These are phyloP conservation scores for Lanius ludovicianus DNA, from an alignment of 2,113 vertebrate species.

Conservation along the genomic window DNA sequence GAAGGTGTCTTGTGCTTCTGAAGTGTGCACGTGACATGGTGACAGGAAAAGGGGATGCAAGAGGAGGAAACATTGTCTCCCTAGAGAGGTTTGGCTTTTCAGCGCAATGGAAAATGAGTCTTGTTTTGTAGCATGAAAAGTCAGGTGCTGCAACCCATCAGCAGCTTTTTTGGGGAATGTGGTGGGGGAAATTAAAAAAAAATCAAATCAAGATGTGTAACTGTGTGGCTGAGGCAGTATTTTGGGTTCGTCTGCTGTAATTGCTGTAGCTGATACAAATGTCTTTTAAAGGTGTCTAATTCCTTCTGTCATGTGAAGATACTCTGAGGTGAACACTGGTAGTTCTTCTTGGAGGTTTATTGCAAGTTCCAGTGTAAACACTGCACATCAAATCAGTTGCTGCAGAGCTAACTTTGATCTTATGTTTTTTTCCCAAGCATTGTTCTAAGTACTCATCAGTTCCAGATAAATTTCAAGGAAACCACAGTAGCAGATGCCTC, in stretches of 20 bases:
- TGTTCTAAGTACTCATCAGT: background rate
- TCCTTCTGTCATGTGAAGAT: background rate
- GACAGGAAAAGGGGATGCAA: constrained; percentile 28
- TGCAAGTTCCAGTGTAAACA: background rate
- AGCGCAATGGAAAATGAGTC: background rate
- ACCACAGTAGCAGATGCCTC: background rate
- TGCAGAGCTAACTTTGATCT: background rate
- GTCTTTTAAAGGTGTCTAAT: background rate
- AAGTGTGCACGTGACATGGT: background rate
- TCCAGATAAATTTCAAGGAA: background rate
- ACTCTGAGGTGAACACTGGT: background rate
- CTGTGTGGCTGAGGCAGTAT: background rate
- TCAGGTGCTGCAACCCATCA: background rate
- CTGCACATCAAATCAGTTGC: background rate
- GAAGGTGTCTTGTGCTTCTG: constrained; percentile 52
- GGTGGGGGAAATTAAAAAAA: fast-evolving
- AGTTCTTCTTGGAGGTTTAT: background rate
- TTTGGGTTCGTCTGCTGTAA: background rate
- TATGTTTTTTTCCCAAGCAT: fast-evolving
- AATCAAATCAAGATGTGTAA: background rate
- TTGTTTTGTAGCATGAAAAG: background rate
- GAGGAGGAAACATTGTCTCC: background rate
- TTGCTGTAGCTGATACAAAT: background rate
- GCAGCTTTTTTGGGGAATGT: background rate
- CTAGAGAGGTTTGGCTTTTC: background rate